Evolutionary conservation across 1,140 invertebrate genomes (phyloP).

Genomic region (Phenacoccus solenopsis): DNA sequence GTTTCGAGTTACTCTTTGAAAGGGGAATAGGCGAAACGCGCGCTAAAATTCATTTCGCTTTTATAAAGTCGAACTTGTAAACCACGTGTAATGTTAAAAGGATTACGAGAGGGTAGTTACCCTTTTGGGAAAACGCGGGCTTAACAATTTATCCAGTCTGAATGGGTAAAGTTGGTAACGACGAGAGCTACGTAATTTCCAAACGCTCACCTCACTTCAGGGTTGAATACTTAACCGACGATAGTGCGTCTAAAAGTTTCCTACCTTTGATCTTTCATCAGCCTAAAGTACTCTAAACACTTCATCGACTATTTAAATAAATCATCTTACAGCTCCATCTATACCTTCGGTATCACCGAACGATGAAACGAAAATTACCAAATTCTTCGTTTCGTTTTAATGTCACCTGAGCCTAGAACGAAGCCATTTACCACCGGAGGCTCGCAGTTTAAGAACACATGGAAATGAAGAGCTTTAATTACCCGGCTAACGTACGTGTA

Average conservation of each 20-base stretch:
- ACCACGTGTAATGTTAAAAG: slow-evolving; percentile 15
- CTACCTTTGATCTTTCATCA: neutral
- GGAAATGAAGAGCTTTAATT: too few species aligned
- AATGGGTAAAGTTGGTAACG: neutral
- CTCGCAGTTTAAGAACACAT: too few species aligned
- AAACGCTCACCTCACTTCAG: slow-evolving; percentile 6
- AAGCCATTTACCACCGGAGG: too few species aligned
- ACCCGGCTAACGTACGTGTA: too few species aligned
- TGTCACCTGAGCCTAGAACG: too few species aligned
- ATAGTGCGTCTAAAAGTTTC: neutral
- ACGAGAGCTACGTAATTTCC: neutral
- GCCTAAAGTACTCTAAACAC: neutral
- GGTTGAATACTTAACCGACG: neutral
- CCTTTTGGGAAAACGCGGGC: neutral
- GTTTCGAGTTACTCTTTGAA: neutral
- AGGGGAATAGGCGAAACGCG: neutral
- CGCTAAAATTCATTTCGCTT: neutral
- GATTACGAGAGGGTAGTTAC: slow-evolving; percentile 14
- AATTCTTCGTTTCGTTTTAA: too few species aligned
- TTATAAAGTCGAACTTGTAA: slow-evolving; percentile 5
- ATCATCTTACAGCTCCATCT: too few species aligned
- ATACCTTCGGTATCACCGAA: too few species aligned
- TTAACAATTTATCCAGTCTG: slow-evolving; percentile 11
- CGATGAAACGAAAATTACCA: too few species aligned
- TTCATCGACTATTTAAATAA: too few species aligned